These are phyloP conservation scores for Oeneis ivallda DNA, from an alignment of 2,888 invertebrate species.

Conservation along the genomic window DNA sequence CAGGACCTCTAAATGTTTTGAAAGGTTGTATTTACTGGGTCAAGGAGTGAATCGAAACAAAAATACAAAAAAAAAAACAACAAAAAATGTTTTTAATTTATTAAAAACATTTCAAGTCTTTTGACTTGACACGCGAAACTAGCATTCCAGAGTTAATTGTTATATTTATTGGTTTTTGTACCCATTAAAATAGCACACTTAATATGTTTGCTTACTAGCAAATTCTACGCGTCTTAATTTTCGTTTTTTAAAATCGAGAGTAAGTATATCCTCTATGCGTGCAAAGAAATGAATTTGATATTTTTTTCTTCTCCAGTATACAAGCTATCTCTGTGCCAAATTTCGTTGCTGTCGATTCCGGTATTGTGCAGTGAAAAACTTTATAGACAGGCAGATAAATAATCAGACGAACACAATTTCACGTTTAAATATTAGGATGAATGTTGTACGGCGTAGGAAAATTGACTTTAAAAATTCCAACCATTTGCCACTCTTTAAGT, in stretches of 20 bases:
- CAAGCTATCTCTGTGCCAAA: no score
- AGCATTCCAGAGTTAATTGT: neutral
- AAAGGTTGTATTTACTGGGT: slow-evolving; percentile 8
- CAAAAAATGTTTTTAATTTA: slow-evolving; percentile 4
- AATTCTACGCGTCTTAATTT: no score
- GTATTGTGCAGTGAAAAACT: no score
- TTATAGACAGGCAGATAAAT: neutral
- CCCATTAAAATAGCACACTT: neutral
- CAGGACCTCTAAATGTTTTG: slow-evolving; percentile 17
- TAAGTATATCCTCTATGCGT: no score
- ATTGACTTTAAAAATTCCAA: neutral
- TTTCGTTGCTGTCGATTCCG: no score
- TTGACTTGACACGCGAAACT: neutral
- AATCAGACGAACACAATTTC: no score
- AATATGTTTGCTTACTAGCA: no score
- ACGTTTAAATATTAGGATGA: no score
- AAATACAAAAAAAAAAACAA: slow-evolving; percentile 9
- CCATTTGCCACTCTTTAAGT: neutral
- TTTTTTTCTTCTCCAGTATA: no score
- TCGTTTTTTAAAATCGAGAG: no score
- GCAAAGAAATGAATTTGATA: no score
- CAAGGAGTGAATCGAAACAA: slow-evolving; percentile 8
- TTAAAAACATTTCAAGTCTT: no score
- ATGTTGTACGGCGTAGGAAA: neutral
- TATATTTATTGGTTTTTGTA: neutral